Percentiles rank a stretch among this genome's conserved stretches.
These are phyloP conservation scores for Bubo bubo DNA, from an alignment of 2,113 vertebrate species.

Conservation along the genomic window DNA sequence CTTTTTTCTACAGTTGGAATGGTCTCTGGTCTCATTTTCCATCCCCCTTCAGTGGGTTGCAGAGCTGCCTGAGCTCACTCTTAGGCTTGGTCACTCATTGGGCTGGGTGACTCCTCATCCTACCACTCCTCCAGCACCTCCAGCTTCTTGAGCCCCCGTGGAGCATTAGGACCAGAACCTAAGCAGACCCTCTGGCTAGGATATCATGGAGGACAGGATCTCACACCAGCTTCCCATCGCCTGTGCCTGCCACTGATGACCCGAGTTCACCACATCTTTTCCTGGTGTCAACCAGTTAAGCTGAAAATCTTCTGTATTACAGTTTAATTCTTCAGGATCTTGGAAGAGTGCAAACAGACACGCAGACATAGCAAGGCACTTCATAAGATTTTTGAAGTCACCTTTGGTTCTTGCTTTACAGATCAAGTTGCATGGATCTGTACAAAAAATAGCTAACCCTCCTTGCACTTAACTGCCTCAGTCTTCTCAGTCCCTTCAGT, in stretches of 20 bases:
- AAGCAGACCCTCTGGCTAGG: background rate
- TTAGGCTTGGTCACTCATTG: background rate
- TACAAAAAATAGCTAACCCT: background rate
- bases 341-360: background rate
- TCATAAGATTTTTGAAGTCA: background rate
- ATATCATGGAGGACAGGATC: background rate
- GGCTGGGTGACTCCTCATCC: background rate
- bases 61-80: background rate
- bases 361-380: background rate
- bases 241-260: background rate
- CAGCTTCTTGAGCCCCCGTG: accelerated
- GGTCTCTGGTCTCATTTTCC: background rate
- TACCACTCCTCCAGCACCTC: background rate
- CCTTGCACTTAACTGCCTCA: background rate
- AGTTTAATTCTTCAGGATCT: background rate
- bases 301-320: background rate
- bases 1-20: background rate
- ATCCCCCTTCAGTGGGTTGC: accelerated
- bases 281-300: background rate
- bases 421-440: background rate
- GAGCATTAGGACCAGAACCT: background rate
- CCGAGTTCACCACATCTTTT: background rate
- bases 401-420: background rate
- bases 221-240: background rate
- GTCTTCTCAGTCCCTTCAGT: background rate